Percentiles rank a stretch among this genome's conserved stretches.
Evolutionary conservation across 2,797 vertebrate genomes (phyloP).

Genomic region (Gymnoscopelus microlampas): DNA sequence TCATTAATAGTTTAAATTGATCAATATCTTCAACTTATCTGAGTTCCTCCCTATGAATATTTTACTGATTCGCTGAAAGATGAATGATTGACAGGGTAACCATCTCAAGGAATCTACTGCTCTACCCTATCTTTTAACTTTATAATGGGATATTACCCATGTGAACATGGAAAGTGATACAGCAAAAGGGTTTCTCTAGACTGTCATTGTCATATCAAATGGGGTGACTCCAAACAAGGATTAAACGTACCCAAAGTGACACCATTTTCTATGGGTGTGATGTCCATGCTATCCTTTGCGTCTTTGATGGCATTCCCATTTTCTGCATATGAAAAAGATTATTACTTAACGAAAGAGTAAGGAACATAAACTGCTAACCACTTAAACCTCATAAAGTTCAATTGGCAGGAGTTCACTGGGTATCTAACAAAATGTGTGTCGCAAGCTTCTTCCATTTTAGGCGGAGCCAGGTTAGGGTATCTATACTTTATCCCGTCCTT

Average conservation of each 20-base stretch:
- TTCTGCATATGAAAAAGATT: constrained; percentile 18
- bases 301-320: constrained; percentile 2
- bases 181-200: too few relatives aligned
- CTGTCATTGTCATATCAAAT: neutral
- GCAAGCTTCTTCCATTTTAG: too few relatives aligned
- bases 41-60: neutral
- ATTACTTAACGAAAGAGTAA: neutral
- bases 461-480: too few relatives aligned
- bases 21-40: neutral
- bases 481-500: too few relatives aligned
- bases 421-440: too few relatives aligned
- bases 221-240: neutral
- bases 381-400: too few relatives aligned
- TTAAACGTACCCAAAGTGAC: neutral
- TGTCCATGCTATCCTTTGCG: constrained; percentile 5
- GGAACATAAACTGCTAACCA: too few relatives aligned
- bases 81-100: neutral
- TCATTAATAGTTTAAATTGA: neutral
- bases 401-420: too few relatives aligned
- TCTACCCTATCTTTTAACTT: neutral
- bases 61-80: neutral
- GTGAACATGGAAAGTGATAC: neutral
- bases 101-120: neutral
- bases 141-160: neutral
- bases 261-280: constrained; percentile 5